Base-by-base conservation (phyloP, 92 coral and sea anemone genomes). In the Parazoanthus darwini region DNA sequence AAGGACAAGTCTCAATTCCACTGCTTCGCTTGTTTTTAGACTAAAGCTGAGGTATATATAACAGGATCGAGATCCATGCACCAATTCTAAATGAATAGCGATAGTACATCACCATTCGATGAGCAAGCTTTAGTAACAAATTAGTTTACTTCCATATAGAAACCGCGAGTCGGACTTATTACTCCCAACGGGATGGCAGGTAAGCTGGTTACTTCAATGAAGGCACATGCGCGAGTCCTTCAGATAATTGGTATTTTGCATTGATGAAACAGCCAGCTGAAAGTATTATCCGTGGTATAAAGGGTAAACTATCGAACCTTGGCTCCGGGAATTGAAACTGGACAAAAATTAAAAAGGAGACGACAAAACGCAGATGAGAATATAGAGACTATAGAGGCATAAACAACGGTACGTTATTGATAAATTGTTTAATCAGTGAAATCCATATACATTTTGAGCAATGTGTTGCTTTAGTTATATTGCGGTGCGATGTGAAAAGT, bases 341-440 rank as follows among this genome's bases (percentile, higher is more conserved):
- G 79, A 74, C 50, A 35, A 74, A 74, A 43, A 74, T 74, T 23
- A 48, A 74, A 74, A 39, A 39, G 42, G 42, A 39, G 79, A 74
- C 79, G 79, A 74, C 79, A 26, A 74, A 74, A 74, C 26, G 79
- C 48, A 35, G 79, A 74, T 36, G 79, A 74, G 79, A 74, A 74
- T 74, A 48, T 35, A 74, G 79, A 74, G 79, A 48, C 42, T 74
- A 48, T 35, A 74, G 79, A 74, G 79, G 79, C 42, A 39, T 4
- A 39, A 74, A 74, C 36, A 74, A 74, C 79, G 79, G 79, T 74
- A 74, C 48, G 79, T 74, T 74, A 74, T 74, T 74, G 79, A 74
- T 74, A 74, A 74, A 74, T 74, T 74, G 78, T 74, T 74, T 74
- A 74, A 74, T 74, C 79, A 6, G 79, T 74, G 79, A 74, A 74